Conservation (phyloP, 1,140 invertebrate genomes). For the Papilio polytes region DNA sequence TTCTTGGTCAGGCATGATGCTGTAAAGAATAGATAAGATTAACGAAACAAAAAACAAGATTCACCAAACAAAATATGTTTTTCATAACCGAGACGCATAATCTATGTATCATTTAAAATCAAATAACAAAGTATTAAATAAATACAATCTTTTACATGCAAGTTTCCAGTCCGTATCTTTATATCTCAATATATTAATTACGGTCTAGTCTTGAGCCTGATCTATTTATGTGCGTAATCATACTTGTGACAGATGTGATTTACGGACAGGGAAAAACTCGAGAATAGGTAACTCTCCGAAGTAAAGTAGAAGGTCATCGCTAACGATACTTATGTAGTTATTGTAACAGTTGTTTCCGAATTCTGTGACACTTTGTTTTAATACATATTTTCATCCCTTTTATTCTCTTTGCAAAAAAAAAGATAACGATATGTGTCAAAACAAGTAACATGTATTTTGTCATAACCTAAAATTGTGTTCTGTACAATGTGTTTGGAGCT, state of each 20-base stretch:
- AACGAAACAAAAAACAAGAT: neutral
- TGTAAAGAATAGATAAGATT: slow-evolving; percentile 51
- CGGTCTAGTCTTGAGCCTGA: neutral
- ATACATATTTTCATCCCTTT: too few relatives aligned
- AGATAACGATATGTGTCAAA: too few relatives aligned
- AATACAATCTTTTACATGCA: neutral
- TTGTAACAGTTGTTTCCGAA: neutral
- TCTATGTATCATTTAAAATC: neutral
- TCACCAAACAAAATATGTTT: neutral
- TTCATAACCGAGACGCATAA: neutral
- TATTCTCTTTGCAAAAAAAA: too few relatives aligned
- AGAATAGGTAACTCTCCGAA: slow-evolving; percentile 10
- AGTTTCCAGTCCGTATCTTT: neutral
- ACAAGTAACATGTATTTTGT: neutral
- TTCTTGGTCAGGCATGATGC: slow-evolving; percentile 74
- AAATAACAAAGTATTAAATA: neutral
- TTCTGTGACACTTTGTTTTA: neutral
- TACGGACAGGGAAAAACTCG: neutral
- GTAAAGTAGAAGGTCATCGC: neutral
- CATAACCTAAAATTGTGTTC: neutral
- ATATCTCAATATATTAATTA: neutral
- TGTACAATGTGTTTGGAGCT: neutral
- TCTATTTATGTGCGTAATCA: slow-evolving; percentile 8
- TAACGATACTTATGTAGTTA: neutral
- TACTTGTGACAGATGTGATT: slow-evolving; percentile 2